Evolutionary conservation across 1,140 invertebrate species (phyloP).

Genomic region (Pseudomyrmex gracilis): DNA sequence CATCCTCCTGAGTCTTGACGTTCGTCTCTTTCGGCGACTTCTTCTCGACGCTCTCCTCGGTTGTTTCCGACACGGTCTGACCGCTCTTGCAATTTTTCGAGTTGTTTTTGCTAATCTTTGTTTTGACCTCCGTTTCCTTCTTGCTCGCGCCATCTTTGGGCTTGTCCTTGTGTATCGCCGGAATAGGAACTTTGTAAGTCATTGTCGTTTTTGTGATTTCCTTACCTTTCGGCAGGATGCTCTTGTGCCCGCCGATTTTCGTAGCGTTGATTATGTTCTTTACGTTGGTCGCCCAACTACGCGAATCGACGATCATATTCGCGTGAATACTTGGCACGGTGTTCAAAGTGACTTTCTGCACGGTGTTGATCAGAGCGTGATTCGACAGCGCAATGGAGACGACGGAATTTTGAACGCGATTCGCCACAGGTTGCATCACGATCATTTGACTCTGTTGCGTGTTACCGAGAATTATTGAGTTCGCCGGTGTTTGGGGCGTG

Average conservation of each 20-base stretch:
- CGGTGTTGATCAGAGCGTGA: constrained; percentile 78
- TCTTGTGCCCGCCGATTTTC: constrained; percentile 82
- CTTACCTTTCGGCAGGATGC: constrained; percentile 83
- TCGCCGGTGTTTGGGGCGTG: constrained; percentile 76
- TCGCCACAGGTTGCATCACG: constrained; percentile 81
- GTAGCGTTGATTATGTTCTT: constrained; percentile 82
- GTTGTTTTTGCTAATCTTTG: constrained; percentile 68
- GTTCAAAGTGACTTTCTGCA: constrained; percentile 81
- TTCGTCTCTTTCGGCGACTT: constrained; percentile 59
- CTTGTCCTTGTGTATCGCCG: constrained; percentile 86
- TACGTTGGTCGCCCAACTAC: constrained; percentile 82
- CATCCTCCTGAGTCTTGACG: constrained; percentile 44
- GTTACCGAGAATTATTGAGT: constrained; percentile 82
- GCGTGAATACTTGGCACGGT: constrained; percentile 77
- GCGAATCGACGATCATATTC: constrained; percentile 80
- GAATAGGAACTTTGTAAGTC: constrained; percentile 90
- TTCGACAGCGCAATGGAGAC: constrained; percentile 77
- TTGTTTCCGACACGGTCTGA: constrained; percentile 16
- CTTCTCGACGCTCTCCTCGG: constrained; percentile 58
- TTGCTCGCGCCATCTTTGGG: constrained; percentile 78
- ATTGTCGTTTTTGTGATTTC: constrained; percentile 88
- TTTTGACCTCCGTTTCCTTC: constrained; percentile 80
- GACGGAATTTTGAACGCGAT: constrained; percentile 79
- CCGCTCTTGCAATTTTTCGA: constrained; percentile 60
- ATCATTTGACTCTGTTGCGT: constrained; percentile 84